phyloP scores from a whole-genome alignment of 2,113 vertebrate species.

The Poeciliopsis occidentalis region DNA sequence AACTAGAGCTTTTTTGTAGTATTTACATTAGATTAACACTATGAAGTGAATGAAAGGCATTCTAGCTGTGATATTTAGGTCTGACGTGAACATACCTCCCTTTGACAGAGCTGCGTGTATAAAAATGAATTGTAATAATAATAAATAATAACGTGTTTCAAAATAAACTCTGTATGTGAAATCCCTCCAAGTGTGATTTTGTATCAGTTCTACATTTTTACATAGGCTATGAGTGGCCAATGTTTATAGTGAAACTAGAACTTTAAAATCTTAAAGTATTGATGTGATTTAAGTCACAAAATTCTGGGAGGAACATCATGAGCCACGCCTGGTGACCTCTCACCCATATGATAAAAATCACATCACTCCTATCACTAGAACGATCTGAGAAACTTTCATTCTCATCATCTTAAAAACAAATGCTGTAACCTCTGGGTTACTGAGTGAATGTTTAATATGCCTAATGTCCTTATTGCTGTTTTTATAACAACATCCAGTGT shows the following conservation, averaged over 20 bases:
- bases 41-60: background rate
- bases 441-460: background rate
- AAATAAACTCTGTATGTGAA: background rate
- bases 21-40: background rate
- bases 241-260: background rate
- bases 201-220: background rate
- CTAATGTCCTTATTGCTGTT: background rate
- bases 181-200: background rate
- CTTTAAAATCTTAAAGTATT: background rate
- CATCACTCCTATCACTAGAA: background rate
- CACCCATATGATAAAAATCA: too few species aligned
- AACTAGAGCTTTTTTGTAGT: background rate
- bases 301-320: background rate
- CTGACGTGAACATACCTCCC: too few species aligned
- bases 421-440: background rate
- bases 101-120: too few species aligned
- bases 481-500: background rate
- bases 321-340: too few species aligned
- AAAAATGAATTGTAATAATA: too few species aligned
- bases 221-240: background rate
- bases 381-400: background rate
- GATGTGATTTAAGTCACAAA: too few species aligned
- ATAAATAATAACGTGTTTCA: too few species aligned
- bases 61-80: too few species aligned
- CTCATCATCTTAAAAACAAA: background rate